These are phyloP conservation scores for Biston stratarius DNA, from an alignment of 2,888 invertebrate genomes.

Conservation along the genomic window DNA sequence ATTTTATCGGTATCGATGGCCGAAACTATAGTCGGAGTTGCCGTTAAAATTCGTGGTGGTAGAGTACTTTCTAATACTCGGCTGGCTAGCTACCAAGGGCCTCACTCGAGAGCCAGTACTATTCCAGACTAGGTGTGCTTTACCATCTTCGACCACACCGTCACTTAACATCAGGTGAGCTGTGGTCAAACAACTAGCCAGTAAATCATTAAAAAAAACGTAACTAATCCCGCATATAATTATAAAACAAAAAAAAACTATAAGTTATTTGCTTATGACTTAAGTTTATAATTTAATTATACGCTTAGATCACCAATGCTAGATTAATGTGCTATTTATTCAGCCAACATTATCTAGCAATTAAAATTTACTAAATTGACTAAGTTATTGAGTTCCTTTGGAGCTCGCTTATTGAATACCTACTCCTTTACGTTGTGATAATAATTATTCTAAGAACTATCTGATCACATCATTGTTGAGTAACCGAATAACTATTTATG, in stretches of 20 bases:
- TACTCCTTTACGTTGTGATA: slow-evolving; percentile 21
- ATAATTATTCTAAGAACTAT: slow-evolving; percentile 21
- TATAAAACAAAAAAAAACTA: background rate
- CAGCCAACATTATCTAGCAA: slow-evolving; percentile 15
- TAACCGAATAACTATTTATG: background rate
- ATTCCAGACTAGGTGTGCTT: too few species aligned
- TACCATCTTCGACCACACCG: too few species aligned
- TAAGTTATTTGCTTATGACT: background rate
- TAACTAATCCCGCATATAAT: too few species aligned
- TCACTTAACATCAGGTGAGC: too few species aligned
- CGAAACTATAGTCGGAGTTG: too few species aligned
- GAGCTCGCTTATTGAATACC: slow-evolving; percentile 26
- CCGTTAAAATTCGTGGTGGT: too few species aligned
- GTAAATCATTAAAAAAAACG: too few species aligned
- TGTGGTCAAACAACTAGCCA: too few species aligned
- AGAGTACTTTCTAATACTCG: too few species aligned
- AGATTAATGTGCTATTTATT: slow-evolving; percentile 29
- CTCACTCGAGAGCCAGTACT: too few species aligned
- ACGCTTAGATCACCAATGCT: slow-evolving; percentile 23
- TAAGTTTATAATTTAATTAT: background rate
- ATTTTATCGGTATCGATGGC: too few species aligned
- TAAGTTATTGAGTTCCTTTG: slow-evolving; percentile 28
- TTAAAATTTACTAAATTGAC: slow-evolving; percentile 30
- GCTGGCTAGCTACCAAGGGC: too few species aligned
- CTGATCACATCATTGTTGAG: slow-evolving; percentile 9